phyloP scores from a whole-genome alignment of 1,140 invertebrate species.

The Lanistes nyassanus region DNA sequence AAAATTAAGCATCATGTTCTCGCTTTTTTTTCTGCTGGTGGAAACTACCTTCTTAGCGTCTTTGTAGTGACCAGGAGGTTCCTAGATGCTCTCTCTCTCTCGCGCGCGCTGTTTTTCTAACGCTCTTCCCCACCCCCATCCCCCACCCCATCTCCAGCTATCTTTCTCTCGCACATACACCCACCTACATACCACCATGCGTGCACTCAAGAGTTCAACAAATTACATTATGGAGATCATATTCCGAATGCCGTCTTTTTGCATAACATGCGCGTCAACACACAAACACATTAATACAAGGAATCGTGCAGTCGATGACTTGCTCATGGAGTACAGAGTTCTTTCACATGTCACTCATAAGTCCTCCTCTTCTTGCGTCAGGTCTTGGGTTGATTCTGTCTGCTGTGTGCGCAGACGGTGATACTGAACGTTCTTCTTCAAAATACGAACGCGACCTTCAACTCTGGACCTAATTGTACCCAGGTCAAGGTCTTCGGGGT shows the following conservation, averaged over 20 bases:
- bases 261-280: neutral
- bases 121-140: neutral
- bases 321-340: no score
- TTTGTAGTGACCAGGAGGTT: no score
- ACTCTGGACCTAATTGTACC: neutral
- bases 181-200: neutral
- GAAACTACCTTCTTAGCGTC: no score
- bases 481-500: slow-evolving; percentile 14
- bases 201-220: neutral
- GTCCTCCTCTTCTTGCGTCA: neutral
- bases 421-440: slow-evolving; percentile 2
- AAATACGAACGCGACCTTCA: slow-evolving; percentile 10
- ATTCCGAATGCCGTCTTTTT: no score
- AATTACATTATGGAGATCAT: no score
- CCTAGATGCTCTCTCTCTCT: no score
- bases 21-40: no score
- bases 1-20: no score
- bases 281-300: slow-evolving; percentile 7
- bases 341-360: no score
- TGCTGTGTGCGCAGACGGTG: neutral
- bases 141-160: neutral
- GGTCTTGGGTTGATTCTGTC: slow-evolving; percentile 9
- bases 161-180: neutral
- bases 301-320: no score
- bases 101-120: neutral